Percentiles rank a stretch among this genome's conserved stretches.
These are phyloP conservation scores for Invenusta paracnida DNA, from an alignment of 2,888 invertebrate species.

Conservation along the genomic window DNA sequence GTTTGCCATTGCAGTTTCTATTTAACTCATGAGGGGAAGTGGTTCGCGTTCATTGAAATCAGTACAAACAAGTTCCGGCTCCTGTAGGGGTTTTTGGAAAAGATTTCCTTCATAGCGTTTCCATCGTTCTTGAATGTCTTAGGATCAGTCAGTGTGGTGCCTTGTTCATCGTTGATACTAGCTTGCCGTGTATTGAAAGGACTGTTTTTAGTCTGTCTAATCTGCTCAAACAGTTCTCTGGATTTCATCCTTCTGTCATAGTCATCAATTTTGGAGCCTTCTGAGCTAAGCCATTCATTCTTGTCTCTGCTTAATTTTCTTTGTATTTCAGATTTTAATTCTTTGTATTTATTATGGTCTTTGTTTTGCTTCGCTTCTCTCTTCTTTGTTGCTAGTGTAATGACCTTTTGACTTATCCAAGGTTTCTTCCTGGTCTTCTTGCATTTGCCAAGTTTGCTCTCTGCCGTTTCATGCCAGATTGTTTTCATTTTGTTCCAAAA, in stretches of 20 bases:
- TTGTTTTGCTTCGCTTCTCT: neutral
- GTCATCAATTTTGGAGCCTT: neutral
- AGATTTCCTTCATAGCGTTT: conserved; percentile 6
- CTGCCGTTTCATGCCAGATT: neutral
- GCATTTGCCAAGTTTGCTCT: neutral
- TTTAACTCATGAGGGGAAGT: neutral
- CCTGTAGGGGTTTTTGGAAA: neutral
- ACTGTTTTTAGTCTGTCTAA: neutral
- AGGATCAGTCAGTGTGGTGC: neutral
- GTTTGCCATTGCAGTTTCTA: neutral
- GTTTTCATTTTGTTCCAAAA: conserved; percentile 15
- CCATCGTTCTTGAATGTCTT: conserved; percentile 7
- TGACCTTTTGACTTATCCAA: neutral
- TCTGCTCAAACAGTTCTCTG: conserved; percentile 1
- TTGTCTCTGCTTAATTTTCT: neutral
- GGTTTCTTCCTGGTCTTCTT: neutral
- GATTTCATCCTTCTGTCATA: neutral
- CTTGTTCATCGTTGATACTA: conserved; percentile 5
- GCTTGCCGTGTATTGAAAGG: neutral
- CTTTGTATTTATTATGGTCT: neutral
- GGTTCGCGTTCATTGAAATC: neutral
- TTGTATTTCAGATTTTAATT: neutral
- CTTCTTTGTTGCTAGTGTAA: neutral
- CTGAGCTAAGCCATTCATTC: neutral
- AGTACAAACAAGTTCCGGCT: neutral